These are phyloP conservation scores for Hucho hucho DNA, from an alignment of 2,113 vertebrate genomes.

Conservation along the genomic window DNA sequence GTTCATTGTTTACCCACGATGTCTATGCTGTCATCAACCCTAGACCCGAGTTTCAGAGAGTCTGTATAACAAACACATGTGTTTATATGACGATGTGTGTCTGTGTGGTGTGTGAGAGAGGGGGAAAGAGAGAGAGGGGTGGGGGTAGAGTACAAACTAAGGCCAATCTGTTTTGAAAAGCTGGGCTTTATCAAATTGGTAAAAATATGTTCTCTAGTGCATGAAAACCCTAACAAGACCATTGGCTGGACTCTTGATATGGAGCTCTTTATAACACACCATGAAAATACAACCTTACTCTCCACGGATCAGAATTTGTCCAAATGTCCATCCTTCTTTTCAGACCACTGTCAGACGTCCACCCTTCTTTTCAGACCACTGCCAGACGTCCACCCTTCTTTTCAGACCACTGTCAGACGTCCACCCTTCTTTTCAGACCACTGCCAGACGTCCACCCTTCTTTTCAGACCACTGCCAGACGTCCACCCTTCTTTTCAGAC, in stretches of 20 bases:
- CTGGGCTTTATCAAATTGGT: no score
- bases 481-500: neutral
- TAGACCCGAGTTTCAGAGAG: slow-evolving; percentile 1
- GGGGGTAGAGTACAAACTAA: neutral
- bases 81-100: no score
- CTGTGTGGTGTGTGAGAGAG: neutral
- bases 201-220: no score
- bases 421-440: no score
- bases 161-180: no score
- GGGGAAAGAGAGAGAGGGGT: neutral
- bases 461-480: no score
- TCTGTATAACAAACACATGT: no score
- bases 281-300: slow-evolving; percentile 15
- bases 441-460: no score
- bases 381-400: neutral
- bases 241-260: neutral
- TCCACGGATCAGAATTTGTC: neutral
- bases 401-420: no score
- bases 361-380: slow-evolving; percentile 35
- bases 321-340: slow-evolving; percentile 10
- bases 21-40: slow-evolving; percentile 30
- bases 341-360: slow-evolving; percentile 25
- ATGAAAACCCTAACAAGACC: no score
- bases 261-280: slow-evolving; percentile 30
- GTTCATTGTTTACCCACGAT: slow-evolving; percentile 51